Percentiles rank a stretch among this genome's conserved stretches.
These are phyloP conservation scores for Oreochromis grahami DNA, from an alignment of 2,797 vertebrate genomes.

Conservation along the genomic window DNA sequence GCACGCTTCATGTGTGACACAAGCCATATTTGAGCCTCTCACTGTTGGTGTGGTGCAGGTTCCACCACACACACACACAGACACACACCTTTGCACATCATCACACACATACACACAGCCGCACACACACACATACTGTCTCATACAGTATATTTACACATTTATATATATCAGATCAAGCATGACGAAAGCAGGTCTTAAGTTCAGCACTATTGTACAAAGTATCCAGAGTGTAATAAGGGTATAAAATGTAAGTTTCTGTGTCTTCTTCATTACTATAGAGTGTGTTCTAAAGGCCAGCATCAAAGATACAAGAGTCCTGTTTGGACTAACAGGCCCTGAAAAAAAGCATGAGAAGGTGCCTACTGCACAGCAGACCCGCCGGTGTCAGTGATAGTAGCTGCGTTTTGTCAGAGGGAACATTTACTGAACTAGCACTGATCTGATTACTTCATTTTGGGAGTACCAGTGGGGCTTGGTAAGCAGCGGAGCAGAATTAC, in stretches of 20 bases:
- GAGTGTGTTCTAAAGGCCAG: constrained; percentile 59
- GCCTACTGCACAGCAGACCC: constrained; percentile 20
- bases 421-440: constrained; percentile 51
- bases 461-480: constrained; percentile 34
- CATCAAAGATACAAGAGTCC: constrained; percentile 42
- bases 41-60: constrained; percentile 77
- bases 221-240: constrained; percentile 75
- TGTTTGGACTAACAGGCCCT: constrained; percentile 12
- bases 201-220: constrained; percentile 79
- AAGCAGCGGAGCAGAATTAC: neutral
- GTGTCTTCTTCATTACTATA: constrained; percentile 57
- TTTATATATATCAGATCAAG: constrained; percentile 70
- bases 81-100: neutral
- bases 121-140: constrained; percentile 38
- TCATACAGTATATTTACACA: constrained; percentile 55
- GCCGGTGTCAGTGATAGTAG: constrained; percentile 36
- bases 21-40: constrained; percentile 70
- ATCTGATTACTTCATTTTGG: constrained; percentile 58
- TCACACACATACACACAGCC: neutral
- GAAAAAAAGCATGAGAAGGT: neutral
- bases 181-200: constrained; percentile 80
- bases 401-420: constrained; percentile 53
- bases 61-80: constrained; percentile 65
- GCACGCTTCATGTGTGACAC: constrained; percentile 58
- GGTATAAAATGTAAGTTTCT: constrained; percentile 68